Conservation (phyloP, 2,113 vertebrate species). For the Mystacornis crossleyi region DNA sequence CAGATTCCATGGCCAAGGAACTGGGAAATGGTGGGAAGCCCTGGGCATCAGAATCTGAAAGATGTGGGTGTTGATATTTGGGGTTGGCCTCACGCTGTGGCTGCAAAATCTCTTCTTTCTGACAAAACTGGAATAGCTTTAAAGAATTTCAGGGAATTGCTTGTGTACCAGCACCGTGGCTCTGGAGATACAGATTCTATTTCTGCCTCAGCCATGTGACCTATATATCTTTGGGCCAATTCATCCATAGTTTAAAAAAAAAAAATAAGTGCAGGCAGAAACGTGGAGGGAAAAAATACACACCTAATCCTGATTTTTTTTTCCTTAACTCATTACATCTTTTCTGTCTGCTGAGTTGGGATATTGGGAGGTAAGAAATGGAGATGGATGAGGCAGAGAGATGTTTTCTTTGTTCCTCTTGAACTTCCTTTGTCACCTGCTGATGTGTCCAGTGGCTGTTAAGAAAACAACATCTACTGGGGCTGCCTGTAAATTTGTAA, state of each 20-base stretch:
- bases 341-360: background rate
- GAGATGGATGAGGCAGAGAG: background rate
- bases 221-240: conserved; percentile 5
- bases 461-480: background rate
- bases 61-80: background rate
- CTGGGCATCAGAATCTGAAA: background rate
- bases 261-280: background rate
- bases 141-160: background rate
- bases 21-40: background rate
- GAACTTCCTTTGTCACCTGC: background rate
- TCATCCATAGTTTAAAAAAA: background rate
- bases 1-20: background rate
- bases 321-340: background rate
- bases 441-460: background rate
- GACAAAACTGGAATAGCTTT: background rate
- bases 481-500: background rate
- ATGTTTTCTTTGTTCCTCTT: background rate
- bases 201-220: conserved; percentile 28
- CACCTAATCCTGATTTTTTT: background rate
- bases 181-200: conserved; percentile 18
- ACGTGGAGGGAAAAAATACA: background rate
- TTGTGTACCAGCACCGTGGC: rapidly evolving
- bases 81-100: background rate
- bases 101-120: background rate
- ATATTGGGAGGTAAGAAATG: background rate